A percentile compares a stretch with the other conserved stretches of the same genome.
These are phyloP conservation scores for Teleiodes luculella DNA, from an alignment of 2,888 invertebrate genomes.

Conservation along the genomic window DNA sequence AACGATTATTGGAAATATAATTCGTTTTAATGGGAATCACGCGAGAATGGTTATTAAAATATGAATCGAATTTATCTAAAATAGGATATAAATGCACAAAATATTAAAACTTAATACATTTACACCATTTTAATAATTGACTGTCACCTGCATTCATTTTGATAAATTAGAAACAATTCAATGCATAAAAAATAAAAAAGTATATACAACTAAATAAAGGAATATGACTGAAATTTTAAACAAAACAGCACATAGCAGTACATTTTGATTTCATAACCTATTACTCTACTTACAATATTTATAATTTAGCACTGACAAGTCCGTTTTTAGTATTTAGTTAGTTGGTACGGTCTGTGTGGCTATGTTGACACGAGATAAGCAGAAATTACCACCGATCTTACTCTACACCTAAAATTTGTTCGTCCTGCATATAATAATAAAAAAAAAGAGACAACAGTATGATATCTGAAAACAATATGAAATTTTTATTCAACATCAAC, in stretches of 20 bases:
- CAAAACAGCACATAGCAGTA: conserved; percentile 34
- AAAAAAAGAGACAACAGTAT: too few species aligned
- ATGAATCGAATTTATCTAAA: background rate
- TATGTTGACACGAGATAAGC: background rate
- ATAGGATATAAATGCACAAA: background rate
- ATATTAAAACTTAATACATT: background rate
- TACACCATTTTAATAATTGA: background rate
- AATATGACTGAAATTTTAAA: conserved; percentile 41
- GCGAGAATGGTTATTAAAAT: too few species aligned
- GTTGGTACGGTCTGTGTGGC: conserved; percentile 10
- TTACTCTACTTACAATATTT: conserved; percentile 45
- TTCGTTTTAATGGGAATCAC: too few species aligned
- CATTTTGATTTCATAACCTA: conserved; percentile 44
- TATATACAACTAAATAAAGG: conserved; percentile 44
- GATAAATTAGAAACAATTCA: conserved; percentile 37
- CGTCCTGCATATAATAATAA: too few species aligned
- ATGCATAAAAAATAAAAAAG: conserved; percentile 33
- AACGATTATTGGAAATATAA: too few species aligned
- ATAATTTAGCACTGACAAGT: conserved; percentile 30
- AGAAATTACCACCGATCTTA: background rate
- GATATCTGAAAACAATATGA: too few species aligned
- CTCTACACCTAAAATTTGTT: too few species aligned
- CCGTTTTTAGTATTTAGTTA: conserved; percentile 20
- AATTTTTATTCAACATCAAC: too few species aligned
- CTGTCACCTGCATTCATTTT: conserved; percentile 10